Base-by-base conservation (phyloP, 2,113 vertebrate genomes). In the Paralichthys olivaceus region DNA sequence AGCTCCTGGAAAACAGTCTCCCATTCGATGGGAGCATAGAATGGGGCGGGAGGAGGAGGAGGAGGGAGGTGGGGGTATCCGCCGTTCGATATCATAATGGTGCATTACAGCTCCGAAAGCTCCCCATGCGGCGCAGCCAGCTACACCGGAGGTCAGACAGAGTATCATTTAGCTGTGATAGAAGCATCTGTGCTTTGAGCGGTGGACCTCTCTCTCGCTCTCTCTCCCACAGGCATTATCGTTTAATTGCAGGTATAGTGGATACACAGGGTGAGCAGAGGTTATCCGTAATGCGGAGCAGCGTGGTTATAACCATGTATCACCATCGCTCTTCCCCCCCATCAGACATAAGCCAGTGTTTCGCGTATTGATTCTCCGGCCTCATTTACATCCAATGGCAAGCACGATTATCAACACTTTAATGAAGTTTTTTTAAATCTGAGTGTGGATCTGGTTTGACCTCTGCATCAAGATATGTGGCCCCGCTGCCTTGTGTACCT, bases 51-150 rank as follows among this genome's bases (percentile, higher is more conserved):
- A 19, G 57, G 61, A 20, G 57, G 59, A 25, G 68, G 22, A 49
- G 65, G 13, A 15, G 53, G n/a, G 49, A 56, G 62, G 64, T 32
- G 54, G 66, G n/a, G 61, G 64, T 45, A 72, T 84, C 66, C 40
- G 69, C 69, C 13, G 83, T 69, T 91, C 84, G 53, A 90, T 89
- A 86, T 90, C 86, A 77, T 93, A 89, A 93, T 91, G 87, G 89
- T 84, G 87, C 90, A 89, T 93, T 90, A 90, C 84, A 47, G 77
- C 81, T 59, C 28, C 2, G 34, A 65, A 77, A 70, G 79, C 87
- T 85, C 87, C 60, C 76, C 89, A 66, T 23, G 87, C 67, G 23
- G 69, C 13, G 26, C 15, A 25, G 80, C 76, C 34, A 69, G 72
- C 84, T 64, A 69, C 84, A 69, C 84, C 84, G 22, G 79, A 87